Conservation (phyloP, 1,140 invertebrate species). For the Augochlora pura region DNA sequence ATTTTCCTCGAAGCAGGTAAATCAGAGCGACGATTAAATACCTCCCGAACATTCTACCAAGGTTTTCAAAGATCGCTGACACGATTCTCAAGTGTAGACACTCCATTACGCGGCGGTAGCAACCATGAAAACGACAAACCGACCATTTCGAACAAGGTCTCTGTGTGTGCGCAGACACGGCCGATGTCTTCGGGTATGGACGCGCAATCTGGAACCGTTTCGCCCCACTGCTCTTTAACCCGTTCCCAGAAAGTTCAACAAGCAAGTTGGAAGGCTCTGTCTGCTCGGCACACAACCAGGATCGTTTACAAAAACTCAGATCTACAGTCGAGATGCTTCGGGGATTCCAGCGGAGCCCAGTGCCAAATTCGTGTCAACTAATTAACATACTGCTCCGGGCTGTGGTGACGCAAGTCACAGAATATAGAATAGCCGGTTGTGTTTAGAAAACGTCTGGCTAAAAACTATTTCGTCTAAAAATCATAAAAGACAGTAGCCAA, state of each 20-base stretch:
- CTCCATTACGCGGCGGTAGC: constrained; percentile 65
- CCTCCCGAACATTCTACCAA: no score
- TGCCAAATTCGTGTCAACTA: constrained; percentile 21
- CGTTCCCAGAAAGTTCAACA: constrained; percentile 28
- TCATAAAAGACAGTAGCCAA: no score
- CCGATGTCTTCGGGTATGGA: neutral
- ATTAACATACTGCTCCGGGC: constrained; percentile 24
- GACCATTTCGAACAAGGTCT: constrained; percentile 1
- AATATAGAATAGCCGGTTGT: neutral
- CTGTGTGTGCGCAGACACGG: neutral
- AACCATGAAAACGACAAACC: constrained; percentile 43
- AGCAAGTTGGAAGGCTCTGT: constrained; percentile 22
- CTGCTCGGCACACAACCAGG: constrained; percentile 42
- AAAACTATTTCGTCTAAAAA: no score
- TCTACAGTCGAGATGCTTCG: constrained; percentile 22
- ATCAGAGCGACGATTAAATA: constrained; percentile 1
- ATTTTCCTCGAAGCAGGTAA: neutral
- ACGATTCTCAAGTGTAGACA: constrained; percentile 54
- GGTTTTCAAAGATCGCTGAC: neutral
- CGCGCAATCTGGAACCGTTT: constrained; percentile 15
- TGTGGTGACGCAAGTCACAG: neutral
- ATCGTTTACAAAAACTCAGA: constrained; percentile 62
- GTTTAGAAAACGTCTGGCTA: neutral
- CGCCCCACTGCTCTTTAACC: constrained; percentile 10
- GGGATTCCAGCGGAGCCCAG: neutral